A percentile compares a stretch with the other conserved stretches of the same genome.
phyloP scores from a whole-genome alignment of 2,797 vertebrate species.

The Falco novaeseelandiae region DNA sequence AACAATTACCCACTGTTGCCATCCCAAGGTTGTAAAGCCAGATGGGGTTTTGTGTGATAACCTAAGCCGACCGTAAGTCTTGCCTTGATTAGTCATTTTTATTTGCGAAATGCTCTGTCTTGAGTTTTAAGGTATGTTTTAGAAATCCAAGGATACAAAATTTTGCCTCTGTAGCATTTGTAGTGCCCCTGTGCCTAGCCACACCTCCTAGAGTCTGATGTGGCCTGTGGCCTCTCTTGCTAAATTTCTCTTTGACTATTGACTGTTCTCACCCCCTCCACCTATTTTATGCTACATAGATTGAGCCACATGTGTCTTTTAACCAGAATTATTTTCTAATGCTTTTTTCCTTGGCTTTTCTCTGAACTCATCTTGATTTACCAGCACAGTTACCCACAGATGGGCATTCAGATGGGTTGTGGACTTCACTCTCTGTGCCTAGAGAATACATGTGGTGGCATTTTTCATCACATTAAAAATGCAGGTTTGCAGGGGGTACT shows the following conservation, averaged over 20 bases:
- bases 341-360: background rate
- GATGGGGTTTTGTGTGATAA: background rate
- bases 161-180: background rate
- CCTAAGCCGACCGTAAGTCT: background rate
- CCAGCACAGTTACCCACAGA: background rate
- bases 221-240: background rate
- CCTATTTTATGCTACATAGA: background rate
- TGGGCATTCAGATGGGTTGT: background rate
- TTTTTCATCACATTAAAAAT: background rate
- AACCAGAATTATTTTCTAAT: background rate
- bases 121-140: background rate
- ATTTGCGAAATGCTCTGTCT: background rate
- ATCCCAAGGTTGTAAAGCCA: background rate
- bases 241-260: background rate
- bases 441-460: background rate
- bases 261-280: background rate
- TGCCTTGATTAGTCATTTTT: background rate
- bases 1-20: background rate
- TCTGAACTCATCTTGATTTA: background rate
- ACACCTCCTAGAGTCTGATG: background rate
- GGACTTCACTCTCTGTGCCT: background rate
- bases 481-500: background rate
- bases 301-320: background rate
- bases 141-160: background rate
- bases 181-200: background rate